Percentiles rank a stretch among this genome's conserved stretches.
These are phyloP conservation scores for Trichonephila inaurata DNA, from an alignment of 1,140 invertebrate species.

Conservation along the genomic window DNA sequence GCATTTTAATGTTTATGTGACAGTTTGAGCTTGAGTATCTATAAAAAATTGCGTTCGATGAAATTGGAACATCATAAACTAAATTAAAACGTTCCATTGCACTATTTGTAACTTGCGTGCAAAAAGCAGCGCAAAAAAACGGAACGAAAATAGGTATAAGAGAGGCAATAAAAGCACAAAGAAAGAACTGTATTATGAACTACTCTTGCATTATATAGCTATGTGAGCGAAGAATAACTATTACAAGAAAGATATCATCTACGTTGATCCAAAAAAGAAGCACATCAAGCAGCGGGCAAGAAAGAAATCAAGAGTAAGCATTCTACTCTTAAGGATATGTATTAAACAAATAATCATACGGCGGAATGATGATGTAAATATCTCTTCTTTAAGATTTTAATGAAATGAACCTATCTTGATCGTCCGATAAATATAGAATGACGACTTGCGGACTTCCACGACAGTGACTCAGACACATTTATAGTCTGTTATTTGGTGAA, in stretches of 20 bases:
- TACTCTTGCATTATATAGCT: not conserved
- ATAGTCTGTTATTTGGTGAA: not conserved
- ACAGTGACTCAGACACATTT: slow-evolving; percentile 14
- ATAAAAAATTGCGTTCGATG: too few relatives aligned
- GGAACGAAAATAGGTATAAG: not conserved
- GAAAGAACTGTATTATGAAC: not conserved
- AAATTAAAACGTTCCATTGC: not conserved
- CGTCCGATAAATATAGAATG: not conserved
- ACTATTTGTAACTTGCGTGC: not conserved
- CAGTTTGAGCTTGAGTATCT: too few relatives aligned
- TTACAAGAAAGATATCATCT: not conserved
- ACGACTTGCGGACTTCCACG: not conserved
- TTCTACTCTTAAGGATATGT: not conserved
- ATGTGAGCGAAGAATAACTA: not conserved
- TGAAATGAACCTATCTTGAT: slow-evolving; percentile 17
- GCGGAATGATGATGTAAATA: not conserved
- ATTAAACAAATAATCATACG: slow-evolving; percentile 16
- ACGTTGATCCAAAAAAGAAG: not conserved
- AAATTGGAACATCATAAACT: not conserved
- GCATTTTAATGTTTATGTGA: too few relatives aligned
- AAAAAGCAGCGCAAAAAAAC: not conserved
- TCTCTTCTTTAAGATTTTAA: not conserved
- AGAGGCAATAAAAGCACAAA: not conserved
- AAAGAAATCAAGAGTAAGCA: not conserved
- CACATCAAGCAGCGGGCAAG: not conserved